Percentiles rank a stretch among this genome's conserved stretches.
These are phyloP conservation scores for Anthonomus grandis DNA, from an alignment of 1,140 invertebrate species.

Conservation along the genomic window DNA sequence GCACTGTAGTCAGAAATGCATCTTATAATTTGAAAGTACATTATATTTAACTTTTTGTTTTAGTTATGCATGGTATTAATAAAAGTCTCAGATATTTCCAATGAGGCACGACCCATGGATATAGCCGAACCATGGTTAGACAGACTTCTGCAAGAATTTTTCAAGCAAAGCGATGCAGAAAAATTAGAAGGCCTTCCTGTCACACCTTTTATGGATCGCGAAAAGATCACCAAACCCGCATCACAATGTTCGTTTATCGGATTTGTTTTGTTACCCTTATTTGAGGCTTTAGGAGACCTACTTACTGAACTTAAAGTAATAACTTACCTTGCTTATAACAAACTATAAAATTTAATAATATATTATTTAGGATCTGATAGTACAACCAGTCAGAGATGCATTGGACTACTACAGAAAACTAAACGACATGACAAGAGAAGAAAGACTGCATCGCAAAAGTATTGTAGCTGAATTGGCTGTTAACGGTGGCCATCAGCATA, in stretches of 20 bases:
- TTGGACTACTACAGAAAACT: slow-evolving; percentile 59
- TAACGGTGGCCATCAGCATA: slow-evolving; percentile 38
- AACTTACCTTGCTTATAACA: not conserved
- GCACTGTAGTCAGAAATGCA: too few relatives aligned
- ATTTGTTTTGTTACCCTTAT: slow-evolving; percentile 75
- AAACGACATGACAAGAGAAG: slow-evolving; percentile 64
- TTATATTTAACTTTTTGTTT: too few relatives aligned
- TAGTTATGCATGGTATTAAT: slow-evolving; percentile 83
- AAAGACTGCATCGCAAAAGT: slow-evolving; percentile 59
- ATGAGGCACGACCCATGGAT: slow-evolving; percentile 80
- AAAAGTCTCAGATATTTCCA: slow-evolving; percentile 85
- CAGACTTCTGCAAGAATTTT: slow-evolving; percentile 73
- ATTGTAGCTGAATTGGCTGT: slow-evolving; percentile 49
- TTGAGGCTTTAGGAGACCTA: slow-evolving; percentile 71
- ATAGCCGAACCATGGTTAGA: slow-evolving; percentile 85
- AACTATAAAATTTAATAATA: not conserved
- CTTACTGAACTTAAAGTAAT: slow-evolving; percentile 66
- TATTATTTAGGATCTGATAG: slow-evolving; percentile 50
- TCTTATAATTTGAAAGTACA: too few relatives aligned
- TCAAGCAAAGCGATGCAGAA: slow-evolving; percentile 79
- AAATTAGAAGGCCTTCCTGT: slow-evolving; percentile 81
- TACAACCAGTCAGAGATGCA: slow-evolving; percentile 57
- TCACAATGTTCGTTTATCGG: slow-evolving; percentile 86
- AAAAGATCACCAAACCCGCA: slow-evolving; percentile 82
- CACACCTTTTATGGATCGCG: slow-evolving; percentile 87